Conservation (phyloP, 2,113 vertebrate genomes). For the Dicerorhinus sumatrensis region DNA sequence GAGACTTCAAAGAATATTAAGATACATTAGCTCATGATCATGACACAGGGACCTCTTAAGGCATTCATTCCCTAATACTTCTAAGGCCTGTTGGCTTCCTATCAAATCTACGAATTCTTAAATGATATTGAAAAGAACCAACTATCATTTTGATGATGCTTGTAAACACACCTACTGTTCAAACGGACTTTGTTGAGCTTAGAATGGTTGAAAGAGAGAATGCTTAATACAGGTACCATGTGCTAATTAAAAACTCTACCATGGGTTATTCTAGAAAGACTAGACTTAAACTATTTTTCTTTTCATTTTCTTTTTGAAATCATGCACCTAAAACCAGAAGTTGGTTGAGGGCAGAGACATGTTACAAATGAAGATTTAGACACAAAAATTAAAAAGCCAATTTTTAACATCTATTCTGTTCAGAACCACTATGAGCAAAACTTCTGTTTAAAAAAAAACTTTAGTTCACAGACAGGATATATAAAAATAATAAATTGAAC, state of each 20-base stretch:
- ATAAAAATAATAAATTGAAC: neutral
- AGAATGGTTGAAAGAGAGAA: neutral
- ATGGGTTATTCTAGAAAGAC: neutral
- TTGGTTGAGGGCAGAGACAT: neutral
- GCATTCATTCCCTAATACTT: neutral
- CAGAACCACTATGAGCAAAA: neutral
- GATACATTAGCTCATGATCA: neutral
- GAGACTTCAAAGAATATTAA: slow-evolving; percentile 21
- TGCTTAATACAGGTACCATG: neutral
- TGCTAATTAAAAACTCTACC: neutral
- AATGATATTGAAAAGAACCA: neutral
- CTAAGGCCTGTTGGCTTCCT: neutral
- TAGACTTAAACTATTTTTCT: neutral
- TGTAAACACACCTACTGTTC: neutral
- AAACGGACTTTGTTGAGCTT: neutral
- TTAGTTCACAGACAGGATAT: neutral
- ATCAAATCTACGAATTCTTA: neutral
- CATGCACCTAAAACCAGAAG: neutral
- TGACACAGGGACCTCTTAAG: neutral
- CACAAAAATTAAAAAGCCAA: neutral
- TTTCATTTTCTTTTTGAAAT: neutral
- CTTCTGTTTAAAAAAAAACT: neutral
- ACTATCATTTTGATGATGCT: neutral
- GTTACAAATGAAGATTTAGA: neutral
- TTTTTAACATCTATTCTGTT: neutral